Evolutionary conservation across 2,797 vertebrate genomes (phyloP), one percentile per base, ranked within the genome.

Genomic region (Bovichtus variegatus): DNA sequence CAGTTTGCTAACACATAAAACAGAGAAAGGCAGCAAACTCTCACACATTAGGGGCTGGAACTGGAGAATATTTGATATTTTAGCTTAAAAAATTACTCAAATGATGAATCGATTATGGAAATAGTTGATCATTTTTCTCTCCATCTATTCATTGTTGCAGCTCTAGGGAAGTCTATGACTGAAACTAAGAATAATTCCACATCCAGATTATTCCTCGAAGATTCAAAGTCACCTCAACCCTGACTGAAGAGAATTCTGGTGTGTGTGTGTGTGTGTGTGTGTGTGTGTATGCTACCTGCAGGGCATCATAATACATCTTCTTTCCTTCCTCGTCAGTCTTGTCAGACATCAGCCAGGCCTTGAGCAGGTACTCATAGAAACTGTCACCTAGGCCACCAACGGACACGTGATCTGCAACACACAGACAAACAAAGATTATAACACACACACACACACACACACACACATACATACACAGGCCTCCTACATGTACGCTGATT

Each of bases 331-430:
- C 95, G 88, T 99, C 98, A 29, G 94, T 96, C 94, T 96, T 98
- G 95, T 97, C 97, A 12, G 97, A 98, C 97, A 99, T 99, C 83
- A 99, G 90, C 98, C 98, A 99, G 76, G 98, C 97, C 93, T 99
- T 99, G 29, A 99, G 96, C 92, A 99, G 95, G 92, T 99, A 99
- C 87, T 99, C 98, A 89, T 99, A 99, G 95, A 99, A 99, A 81
- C 98, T 99, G 91, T 99, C 98, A n/a, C 98, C 98, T 34, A 99
- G 96, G 36, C 98, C 98, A 41, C 98, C 98, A 57, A 99, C 95
- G 0, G 98, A 99, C 71, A 99, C 98, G 5, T 99, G 97, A 96
- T 99, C 98, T 99, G 94, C 80, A 96, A 88, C 86, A 85, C 64
- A 87, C 7, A 84, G 10, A 78, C 19, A 31, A 60, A 81, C 46